Percentiles rank a stretch among this genome's conserved stretches.
Conservation (phyloP, 2,888 invertebrate genomes). For the Loripinus fragilis region DNA sequence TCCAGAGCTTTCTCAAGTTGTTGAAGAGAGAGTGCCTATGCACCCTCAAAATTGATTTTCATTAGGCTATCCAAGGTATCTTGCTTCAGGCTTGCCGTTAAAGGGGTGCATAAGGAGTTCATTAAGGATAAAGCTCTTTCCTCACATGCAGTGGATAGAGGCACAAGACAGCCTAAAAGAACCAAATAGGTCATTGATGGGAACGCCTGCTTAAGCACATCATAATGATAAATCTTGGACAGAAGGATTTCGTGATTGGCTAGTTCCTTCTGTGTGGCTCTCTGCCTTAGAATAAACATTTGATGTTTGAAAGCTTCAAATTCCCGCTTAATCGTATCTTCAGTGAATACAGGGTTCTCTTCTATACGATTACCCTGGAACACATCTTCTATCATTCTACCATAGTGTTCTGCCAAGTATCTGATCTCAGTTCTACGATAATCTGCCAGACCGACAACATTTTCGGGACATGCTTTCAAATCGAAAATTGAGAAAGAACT, state of each 20-base stretch:
- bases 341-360: constrained; percentile 20
- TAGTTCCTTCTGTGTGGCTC: constrained; percentile 20
- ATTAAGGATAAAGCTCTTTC: too few species aligned
- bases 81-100: too few species aligned
- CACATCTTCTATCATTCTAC: constrained; percentile 4
- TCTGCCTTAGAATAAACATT: constrained; percentile 28
- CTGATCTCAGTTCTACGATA: neutral
- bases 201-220: constrained; percentile 26
- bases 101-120: too few species aligned
- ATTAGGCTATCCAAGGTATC: too few species aligned
- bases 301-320: constrained; percentile 27
- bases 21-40: too few species aligned
- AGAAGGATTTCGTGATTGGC: constrained; percentile 22
- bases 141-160: too few species aligned
- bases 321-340: constrained; percentile 17
- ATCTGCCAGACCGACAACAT: too few species aligned
- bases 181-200: neutral
- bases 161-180: too few species aligned
- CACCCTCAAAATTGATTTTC: too few species aligned
- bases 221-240: constrained; percentile 19
- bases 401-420: constrained; percentile 19
- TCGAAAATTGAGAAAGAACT: constrained; percentile 26
- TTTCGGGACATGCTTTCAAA: neutral
- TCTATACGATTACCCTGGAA: constrained; percentile 26
- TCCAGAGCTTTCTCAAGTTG: too few species aligned